Percentiles rank a stretch among this genome's conserved stretches.
phyloP scores from a whole-genome alignment of 2,113 vertebrate genomes.

The Ochotona curzoniae region DNA sequence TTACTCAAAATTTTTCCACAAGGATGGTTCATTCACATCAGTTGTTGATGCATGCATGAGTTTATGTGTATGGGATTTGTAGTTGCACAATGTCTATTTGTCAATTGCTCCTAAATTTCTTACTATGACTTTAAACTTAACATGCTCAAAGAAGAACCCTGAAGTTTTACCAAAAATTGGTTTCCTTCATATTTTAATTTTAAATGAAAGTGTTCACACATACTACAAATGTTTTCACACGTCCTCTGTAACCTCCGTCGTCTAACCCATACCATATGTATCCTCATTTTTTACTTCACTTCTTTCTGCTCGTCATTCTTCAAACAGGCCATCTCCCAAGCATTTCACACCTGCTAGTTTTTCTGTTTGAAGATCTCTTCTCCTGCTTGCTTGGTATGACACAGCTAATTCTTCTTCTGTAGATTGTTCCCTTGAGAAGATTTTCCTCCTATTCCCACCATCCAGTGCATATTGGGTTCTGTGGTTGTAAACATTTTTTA shows the following conservation, averaged over 20 bases:
- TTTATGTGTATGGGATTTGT: not conserved
- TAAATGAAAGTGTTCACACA: not conserved
- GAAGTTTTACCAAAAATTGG: not conserved
- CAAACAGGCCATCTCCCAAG: not conserved
- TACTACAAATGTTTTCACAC: not conserved
- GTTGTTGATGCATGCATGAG: not conserved
- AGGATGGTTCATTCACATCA: not conserved
- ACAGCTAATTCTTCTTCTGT: not conserved
- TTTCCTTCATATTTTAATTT: not conserved
- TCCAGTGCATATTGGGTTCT: not conserved
- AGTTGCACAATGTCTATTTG: conserved; percentile 46
- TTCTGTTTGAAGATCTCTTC: not conserved
- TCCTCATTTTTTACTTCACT: not conserved
- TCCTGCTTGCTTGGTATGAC: not conserved
- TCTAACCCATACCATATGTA: too few species aligned
- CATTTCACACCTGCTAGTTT: not conserved
- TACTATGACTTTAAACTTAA: not conserved
- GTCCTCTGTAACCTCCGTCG: not conserved
- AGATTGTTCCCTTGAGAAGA: not conserved
- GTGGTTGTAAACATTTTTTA: not conserved
- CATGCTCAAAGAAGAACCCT: not conserved
- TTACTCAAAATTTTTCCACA: not conserved
- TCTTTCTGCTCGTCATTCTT: not conserved
- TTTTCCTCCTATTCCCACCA: not conserved
- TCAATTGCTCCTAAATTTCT: conserved; percentile 30